Conservation (phyloP, 2,888 invertebrate genomes). For the Pycnomerus fuliginosus region DNA sequence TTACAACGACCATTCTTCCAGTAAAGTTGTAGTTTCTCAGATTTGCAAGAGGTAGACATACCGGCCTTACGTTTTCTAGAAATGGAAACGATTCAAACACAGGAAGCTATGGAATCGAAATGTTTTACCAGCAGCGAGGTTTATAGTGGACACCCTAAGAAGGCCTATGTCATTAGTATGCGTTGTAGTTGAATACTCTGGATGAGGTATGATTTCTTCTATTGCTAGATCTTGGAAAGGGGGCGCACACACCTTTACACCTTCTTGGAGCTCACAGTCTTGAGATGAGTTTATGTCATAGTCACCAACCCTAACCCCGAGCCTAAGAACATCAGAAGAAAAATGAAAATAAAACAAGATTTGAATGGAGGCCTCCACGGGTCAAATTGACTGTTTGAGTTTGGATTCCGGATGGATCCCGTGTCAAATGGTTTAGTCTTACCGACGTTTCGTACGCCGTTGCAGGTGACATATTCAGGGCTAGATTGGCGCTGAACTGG, state of each 20-base stretch:
- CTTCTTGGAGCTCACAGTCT: constrained; percentile 49
- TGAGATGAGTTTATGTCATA: constrained; percentile 54
- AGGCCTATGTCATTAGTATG: constrained; percentile 63
- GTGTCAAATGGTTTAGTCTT: no score
- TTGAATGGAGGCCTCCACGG: no score
- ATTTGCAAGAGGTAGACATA: constrained; percentile 53
- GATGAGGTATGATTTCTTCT: constrained; percentile 56
- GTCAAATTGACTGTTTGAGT: no score
- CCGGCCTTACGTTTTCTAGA: constrained; percentile 50
- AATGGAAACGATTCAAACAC: no score
- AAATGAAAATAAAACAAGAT: no score
- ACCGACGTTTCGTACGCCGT: no score
- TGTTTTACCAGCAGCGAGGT: no score
- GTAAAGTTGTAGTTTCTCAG: constrained; percentile 48
- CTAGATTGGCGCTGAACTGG: no score
- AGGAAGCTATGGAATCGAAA: no score
- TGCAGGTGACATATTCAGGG: no score
- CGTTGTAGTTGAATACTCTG: constrained; percentile 53
- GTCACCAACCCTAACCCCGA: constrained; percentile 65
- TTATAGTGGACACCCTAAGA: constrained; percentile 51
- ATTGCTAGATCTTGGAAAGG: constrained; percentile 57
- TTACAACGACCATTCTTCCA: constrained; percentile 60
- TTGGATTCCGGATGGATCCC: no score
- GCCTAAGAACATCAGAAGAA: constrained; percentile 48
- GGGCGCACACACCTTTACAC: constrained; percentile 49